phyloP scores from a whole-genome alignment of 2,888 invertebrate species.

The Pandemis cinnamomeana region DNA sequence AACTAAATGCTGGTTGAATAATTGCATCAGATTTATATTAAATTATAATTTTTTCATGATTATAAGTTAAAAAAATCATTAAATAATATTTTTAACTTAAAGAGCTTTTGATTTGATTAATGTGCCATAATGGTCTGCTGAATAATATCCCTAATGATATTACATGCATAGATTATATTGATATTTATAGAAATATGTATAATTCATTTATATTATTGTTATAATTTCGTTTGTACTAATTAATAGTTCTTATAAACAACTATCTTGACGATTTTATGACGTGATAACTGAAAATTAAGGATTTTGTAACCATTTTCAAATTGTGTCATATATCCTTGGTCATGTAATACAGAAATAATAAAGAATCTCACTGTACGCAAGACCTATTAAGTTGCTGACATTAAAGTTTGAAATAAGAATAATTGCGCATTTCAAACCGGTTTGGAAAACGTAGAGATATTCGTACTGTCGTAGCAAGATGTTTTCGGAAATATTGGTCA shows the following conservation, averaged over 20 bases:
- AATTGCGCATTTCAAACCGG: not conserved
- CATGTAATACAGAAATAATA: too few relatives aligned
- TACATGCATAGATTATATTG: conserved; percentile 11
- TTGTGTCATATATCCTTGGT: too few relatives aligned
- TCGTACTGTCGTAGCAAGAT: not conserved
- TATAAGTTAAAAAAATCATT: not conserved
- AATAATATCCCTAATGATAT: conserved; percentile 7
- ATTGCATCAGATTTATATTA: not conserved
- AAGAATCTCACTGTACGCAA: too few relatives aligned
- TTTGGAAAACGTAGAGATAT: not conserved
- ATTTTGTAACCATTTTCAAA: too few relatives aligned
- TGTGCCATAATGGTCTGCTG: conserved; percentile 9
- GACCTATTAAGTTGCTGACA: too few relatives aligned
- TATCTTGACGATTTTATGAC: too few relatives aligned
- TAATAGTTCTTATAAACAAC: conserved; percentile 6
- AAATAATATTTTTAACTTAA: too few relatives aligned
- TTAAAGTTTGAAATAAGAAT: not conserved
- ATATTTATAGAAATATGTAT: conserved; percentile 9
- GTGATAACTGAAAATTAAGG: too few relatives aligned
- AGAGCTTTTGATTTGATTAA: not conserved
- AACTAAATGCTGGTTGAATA: not conserved
- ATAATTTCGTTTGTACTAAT: conserved; percentile 8
- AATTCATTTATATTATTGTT: not conserved
- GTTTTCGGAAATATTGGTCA: not conserved
- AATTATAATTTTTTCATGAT: not conserved